Base-by-base conservation (phyloP, 2,113 vertebrate genomes). In the Geococcyx californianus region DNA sequence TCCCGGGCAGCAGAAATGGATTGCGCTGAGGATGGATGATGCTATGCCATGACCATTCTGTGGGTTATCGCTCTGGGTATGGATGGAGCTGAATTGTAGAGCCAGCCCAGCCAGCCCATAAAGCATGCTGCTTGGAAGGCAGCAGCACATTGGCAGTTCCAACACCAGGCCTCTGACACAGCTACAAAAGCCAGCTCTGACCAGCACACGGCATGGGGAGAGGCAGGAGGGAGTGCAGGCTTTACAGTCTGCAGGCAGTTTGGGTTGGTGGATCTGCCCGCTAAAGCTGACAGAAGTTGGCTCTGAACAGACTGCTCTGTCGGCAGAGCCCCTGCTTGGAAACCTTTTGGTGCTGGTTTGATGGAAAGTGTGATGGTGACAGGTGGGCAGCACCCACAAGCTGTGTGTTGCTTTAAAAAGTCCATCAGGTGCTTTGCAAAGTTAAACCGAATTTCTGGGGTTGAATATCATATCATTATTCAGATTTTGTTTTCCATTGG, bases 161-260 rank as follows among this genome's bases (percentile, higher is more conserved):
- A 62, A 87, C 95, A 54, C 84, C 96, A 19, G 72, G 95, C 95
- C 77, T 77, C 96, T 96, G 97, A 94, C 93, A 80, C 20, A 24
- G 19, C 11, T 0, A 84, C 26, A 67, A 78, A 56, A 47, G 87
- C 82, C 9, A 38, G 8, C 70, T 52, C 87, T 44, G 42, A 44
- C 11, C 42, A 44, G 42, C 42, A 44, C 42, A 44, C 42, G n/a
- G n/a, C n/a, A n/a, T n/a, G n/a, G n/a, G n/a, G n/a, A n/a, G n/a
- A n/a, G n/a, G n/a, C n/a, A n/a, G 95, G 94, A 86, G 89, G 75
- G 49, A 63, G 73, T 86, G 47, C 3, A 0, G 67, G 49, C 73
- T 86, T 68, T 75, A 87, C 85, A 60, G 4, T 47, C 89, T 15
- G 54, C 85, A 49, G 90, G 84, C 91, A 58, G 6, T 84, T 82